A percentile compares a stretch with the other conserved stretches of the same genome.
Evolutionary conservation across 2,888 invertebrate genomes (phyloP).

Genomic region (Allygus modestus): DNA sequence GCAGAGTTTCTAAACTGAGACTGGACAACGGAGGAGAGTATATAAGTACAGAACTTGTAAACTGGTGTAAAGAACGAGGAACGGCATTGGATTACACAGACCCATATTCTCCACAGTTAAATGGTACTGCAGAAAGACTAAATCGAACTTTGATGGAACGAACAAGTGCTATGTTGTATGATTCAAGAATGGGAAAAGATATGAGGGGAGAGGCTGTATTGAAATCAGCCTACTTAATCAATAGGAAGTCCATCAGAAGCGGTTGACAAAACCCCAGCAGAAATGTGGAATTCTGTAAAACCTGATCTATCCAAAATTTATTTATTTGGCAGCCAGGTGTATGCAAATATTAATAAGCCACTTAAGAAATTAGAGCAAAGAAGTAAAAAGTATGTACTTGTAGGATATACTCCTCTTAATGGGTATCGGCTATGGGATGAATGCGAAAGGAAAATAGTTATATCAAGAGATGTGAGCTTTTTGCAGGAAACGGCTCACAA

Average conservation of each 20-base stretch:
- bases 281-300: conserved; percentile 69
- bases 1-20: conserved; percentile 50
- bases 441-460: too few species aligned
- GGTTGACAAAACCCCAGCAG: conserved; percentile 67
- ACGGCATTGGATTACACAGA: conserved; percentile 64
- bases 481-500: too few species aligned
- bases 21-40: conserved; percentile 67
- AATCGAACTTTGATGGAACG: conserved; percentile 69
- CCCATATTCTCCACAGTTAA: conserved; percentile 65
- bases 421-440: too few species aligned
- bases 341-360: conserved; percentile 69
- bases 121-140: conserved; percentile 66
- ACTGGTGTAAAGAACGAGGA: conserved; percentile 65
- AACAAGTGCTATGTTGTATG: conserved; percentile 69
- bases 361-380: conserved; percentile 70
- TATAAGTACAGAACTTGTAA: conserved; percentile 57
- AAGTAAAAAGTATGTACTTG: conserved; percentile 69
- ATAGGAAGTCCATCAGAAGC: conserved; percentile 69
- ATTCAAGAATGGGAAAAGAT: conserved; percentile 68
- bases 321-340: conserved; percentile 71
- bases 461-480: too few species aligned
- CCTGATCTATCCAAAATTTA: conserved; percentile 70
- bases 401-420: too few species aligned
- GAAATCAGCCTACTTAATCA: conserved; percentile 69
- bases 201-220: conserved; percentile 72